Evolutionary conservation across 2,113 vertebrate genomes (phyloP).

Genomic region (Actenoides hombroni): DNA sequence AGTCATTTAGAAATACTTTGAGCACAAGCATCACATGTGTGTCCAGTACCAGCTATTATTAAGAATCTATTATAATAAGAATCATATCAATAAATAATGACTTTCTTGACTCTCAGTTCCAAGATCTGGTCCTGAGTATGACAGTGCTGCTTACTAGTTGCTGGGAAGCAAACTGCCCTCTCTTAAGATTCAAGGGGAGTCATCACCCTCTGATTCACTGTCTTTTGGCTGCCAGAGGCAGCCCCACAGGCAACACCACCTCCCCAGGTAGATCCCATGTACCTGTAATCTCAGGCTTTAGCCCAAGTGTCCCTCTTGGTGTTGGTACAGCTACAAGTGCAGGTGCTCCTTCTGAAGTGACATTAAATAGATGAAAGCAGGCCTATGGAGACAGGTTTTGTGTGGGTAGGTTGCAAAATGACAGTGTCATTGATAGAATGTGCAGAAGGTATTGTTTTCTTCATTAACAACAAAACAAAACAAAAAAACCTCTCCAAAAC

Average conservation of each 20-base stretch:
- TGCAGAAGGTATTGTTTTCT: constrained; percentile 30
- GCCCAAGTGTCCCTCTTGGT: neutral
- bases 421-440: constrained; percentile 9
- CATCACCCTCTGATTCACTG: neutral
- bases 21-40: neutral
- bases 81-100: neutral
- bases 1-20: neutral
- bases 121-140: neutral
- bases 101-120: neutral
- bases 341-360: neutral
- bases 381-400: constrained; percentile 21
- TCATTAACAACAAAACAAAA: neutral
- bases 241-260: neutral
- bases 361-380: constrained; percentile 1
- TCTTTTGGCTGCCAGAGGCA: neutral
- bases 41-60: neutral
- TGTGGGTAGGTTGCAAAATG: constrained; percentile 25
- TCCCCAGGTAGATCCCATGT: neutral
- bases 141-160: neutral
- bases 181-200: neutral
- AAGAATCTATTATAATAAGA: neutral
- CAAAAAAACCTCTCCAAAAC: too few species aligned
- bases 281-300: neutral
- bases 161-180: neutral
- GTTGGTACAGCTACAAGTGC: neutral